phyloP scores from a whole-genome alignment of 2,797 vertebrate genomes.

The Sorex maritimensis region DNA sequence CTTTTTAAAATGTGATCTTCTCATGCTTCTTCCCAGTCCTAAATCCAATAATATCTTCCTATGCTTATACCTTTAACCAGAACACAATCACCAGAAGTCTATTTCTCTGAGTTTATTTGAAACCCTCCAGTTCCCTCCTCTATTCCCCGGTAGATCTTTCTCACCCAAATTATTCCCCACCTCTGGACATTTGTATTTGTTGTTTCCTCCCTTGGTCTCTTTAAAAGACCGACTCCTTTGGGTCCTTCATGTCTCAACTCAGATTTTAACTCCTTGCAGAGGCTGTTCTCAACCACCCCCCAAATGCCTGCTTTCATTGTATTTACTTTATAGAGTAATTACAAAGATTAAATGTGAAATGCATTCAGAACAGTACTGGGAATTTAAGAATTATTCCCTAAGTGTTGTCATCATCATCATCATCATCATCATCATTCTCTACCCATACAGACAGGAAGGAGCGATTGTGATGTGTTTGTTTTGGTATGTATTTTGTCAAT shows the following conservation, averaged over 20 bases:
- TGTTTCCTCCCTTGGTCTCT: not conserved
- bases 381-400: not conserved
- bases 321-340: not conserved
- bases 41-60: not conserved
- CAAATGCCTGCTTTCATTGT: not conserved
- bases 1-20: not conserved
- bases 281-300: not conserved
- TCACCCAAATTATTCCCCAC: not conserved
- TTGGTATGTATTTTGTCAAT: not conserved
- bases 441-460: not conserved
- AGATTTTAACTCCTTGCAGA: constrained; percentile 38
- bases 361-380: not conserved
- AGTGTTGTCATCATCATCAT: not conserved
- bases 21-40: not conserved
- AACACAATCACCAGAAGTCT: not conserved
- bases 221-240: not conserved
- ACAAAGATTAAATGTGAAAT: constrained; percentile 12
- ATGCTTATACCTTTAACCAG: not conserved
- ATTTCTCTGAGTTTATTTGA: not conserved
- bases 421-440: not conserved
- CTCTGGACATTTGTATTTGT: not conserved
- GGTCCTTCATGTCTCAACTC: not conserved
- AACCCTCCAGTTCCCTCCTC: not conserved
- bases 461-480: not conserved
- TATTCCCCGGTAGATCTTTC: not conserved